phyloP scores from a whole-genome alignment of 2,888 invertebrate species.

The Argynnis bischoffii region DNA sequence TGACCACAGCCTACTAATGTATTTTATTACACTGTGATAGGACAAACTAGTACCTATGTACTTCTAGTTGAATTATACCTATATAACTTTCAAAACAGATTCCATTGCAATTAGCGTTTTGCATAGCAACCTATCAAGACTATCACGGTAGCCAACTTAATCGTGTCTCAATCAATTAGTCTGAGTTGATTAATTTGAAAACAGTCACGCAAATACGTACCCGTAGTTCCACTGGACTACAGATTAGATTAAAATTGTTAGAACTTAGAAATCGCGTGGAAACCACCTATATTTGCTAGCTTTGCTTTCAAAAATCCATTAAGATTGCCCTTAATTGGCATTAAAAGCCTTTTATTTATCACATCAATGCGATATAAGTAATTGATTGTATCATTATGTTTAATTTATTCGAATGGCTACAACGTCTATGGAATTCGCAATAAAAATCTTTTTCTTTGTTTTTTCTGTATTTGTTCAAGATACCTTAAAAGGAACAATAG shows the following conservation, averaged over 20 bases:
- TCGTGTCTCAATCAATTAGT: constrained; percentile 48
- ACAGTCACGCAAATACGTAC: constrained; percentile 45
- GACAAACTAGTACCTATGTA: too few relatives aligned
- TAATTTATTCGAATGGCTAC: not conserved
- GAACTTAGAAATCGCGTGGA: constrained; percentile 36
- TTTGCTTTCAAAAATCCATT: constrained; percentile 30
- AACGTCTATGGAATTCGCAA: constrained; percentile 9
- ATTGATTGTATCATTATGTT: not conserved
- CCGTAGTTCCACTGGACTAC: constrained; percentile 39
- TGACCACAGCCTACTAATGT: too few relatives aligned
- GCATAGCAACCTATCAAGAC: constrained; percentile 41
- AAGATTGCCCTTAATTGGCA: constrained; percentile 12
- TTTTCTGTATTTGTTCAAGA: not conserved
- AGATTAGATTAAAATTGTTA: constrained; percentile 45
- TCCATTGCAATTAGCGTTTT: constrained; percentile 33
- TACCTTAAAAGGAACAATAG: constrained; percentile 16
- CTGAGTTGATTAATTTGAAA: constrained; percentile 50
- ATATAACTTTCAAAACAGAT: not conserved
- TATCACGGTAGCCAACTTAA: constrained; percentile 41
- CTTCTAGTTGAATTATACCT: too few relatives aligned
- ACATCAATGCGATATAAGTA: constrained; percentile 13
- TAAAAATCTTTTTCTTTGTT: constrained; percentile 11
- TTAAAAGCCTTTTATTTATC: constrained; percentile 16
- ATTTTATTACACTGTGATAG: too few relatives aligned
- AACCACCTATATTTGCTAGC: constrained; percentile 35